phyloP scores from a whole-genome alignment of 1,140 invertebrate species.

The Hypsibius dujardini region DNA sequence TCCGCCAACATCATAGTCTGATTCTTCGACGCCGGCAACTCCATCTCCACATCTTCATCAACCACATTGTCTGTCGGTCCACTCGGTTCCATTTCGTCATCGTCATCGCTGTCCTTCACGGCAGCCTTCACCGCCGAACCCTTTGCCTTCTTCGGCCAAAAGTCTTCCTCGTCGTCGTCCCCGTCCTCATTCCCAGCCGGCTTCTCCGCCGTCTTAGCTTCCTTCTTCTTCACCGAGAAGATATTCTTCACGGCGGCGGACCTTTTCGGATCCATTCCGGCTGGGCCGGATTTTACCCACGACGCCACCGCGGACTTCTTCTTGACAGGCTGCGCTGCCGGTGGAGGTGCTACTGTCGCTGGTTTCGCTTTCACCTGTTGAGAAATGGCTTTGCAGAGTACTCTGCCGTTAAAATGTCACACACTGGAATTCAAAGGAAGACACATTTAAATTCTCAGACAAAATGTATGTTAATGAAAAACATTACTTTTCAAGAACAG shows the following conservation, averaged over 20 bases:
- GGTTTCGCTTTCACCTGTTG: conserved; percentile 2
- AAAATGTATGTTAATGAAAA: no score
- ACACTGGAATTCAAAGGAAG: no score
- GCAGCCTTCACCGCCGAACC: not conserved
- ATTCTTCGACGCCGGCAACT: no score
- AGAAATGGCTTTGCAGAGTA: no score
- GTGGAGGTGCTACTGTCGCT: not conserved
- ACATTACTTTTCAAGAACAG: no score
- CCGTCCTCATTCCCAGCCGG: no score
- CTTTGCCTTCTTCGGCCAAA: not conserved
- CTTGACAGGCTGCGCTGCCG: not conserved
- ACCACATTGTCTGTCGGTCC: not conserved
- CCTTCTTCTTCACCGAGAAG: not conserved
- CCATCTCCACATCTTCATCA: conserved; percentile 5
- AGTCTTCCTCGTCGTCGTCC: not conserved
- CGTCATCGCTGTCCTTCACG: not conserved
- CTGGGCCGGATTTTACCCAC: not conserved
- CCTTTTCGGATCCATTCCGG: not conserved
- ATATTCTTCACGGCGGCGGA: not conserved
- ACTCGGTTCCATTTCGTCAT: no score
- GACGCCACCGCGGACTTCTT: not conserved
- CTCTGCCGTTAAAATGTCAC: no score
- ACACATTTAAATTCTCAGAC: no score
- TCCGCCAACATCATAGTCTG: not conserved
- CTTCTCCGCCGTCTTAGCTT: no score